phyloP scores from a whole-genome alignment of 2,113 vertebrate species.

The Pterocles gutturalis region DNA sequence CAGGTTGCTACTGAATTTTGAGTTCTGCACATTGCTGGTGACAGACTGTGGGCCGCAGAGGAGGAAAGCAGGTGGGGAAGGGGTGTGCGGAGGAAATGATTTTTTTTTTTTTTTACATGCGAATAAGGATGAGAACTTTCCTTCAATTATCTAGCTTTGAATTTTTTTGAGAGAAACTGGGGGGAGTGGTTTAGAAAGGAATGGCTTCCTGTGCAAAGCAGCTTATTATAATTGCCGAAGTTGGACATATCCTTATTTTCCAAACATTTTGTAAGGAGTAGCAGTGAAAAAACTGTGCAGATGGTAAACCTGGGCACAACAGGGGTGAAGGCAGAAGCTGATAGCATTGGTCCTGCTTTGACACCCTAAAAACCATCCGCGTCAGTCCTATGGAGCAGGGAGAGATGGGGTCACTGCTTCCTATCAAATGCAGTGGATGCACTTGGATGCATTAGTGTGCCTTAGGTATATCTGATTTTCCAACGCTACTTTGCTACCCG shows the following conservation, averaged over 20 bases:
- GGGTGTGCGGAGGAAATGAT: fast-evolving
- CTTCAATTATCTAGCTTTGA: not conserved
- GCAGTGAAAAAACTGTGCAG: not conserved
- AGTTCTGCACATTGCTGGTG: not conserved
- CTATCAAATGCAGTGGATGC: not conserved
- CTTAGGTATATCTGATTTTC: not conserved
- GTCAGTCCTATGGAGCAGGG: not conserved
- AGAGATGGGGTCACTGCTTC: not conserved
- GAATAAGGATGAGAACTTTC: not conserved
- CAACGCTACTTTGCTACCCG: not conserved
- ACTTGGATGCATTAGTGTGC: not conserved
- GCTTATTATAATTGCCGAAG: not conserved
- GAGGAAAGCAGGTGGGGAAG: not conserved
- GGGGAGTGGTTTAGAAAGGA: not conserved
- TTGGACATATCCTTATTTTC: not conserved
- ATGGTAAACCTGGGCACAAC: not conserved
- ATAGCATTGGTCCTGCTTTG: not conserved
- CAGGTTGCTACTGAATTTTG: not conserved
- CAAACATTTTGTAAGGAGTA: not conserved
- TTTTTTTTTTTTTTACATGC: not conserved
- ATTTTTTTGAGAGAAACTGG: not conserved
- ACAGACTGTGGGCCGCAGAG: not conserved
- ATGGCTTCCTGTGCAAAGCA: not conserved
- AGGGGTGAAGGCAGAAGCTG: not conserved
- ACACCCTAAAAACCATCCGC: not conserved